Percentiles rank a stretch among this genome's conserved stretches.
Conservation (phyloP, 1,140 invertebrate species). For the Drosophila lini region DNA sequence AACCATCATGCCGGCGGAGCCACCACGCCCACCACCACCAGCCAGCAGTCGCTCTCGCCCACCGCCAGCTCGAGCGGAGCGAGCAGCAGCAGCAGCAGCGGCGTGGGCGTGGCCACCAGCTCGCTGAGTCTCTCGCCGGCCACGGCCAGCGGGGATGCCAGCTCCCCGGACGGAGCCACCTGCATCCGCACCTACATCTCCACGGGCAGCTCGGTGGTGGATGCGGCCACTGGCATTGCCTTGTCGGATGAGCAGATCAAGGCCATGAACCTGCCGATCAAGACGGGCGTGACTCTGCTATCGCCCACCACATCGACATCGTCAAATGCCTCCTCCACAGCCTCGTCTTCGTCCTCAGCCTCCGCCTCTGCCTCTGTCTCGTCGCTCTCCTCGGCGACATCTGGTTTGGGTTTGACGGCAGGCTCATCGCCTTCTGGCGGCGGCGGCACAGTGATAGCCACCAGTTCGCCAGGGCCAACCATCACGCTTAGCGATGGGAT, state of each 20-base stretch:
- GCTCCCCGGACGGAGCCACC: slow-evolving; percentile 84
- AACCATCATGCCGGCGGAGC: slow-evolving; percentile 91
- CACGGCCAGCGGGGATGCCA: slow-evolving; percentile 84
- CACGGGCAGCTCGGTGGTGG: slow-evolving; percentile 74
- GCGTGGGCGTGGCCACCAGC: slow-evolving; percentile 51
- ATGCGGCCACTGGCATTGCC: slow-evolving; percentile 77
- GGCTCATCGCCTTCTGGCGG: slow-evolving; percentile 16
- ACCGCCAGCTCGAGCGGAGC: slow-evolving; percentile 42
- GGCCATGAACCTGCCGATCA: slow-evolving; percentile 77
- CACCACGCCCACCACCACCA: slow-evolving; percentile 67
- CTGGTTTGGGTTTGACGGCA: slow-evolving; percentile 18
- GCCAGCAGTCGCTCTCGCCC: slow-evolving; percentile 37
- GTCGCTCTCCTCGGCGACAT: slow-evolving; percentile 46
- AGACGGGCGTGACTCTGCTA: slow-evolving; percentile 73
- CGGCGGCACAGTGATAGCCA: slow-evolving; percentile 28
- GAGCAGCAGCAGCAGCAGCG: slow-evolving; percentile 32
- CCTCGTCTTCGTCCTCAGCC: slow-evolving; percentile 55
- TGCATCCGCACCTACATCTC: slow-evolving; percentile 84
- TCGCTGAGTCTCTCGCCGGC: slow-evolving; percentile 80
- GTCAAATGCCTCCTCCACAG: slow-evolving; percentile 62
- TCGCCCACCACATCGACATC: slow-evolving; percentile 77
- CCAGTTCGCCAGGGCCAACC: slow-evolving; percentile 75
- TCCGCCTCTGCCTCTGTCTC: slow-evolving; percentile 48
- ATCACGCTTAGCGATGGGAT: slow-evolving; percentile 85
- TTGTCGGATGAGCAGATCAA: slow-evolving; percentile 79